Percentiles rank a stretch among this genome's conserved stretches.
Conservation (phyloP, 2,113 vertebrate species). For the Vulpes lagopus region DNA sequence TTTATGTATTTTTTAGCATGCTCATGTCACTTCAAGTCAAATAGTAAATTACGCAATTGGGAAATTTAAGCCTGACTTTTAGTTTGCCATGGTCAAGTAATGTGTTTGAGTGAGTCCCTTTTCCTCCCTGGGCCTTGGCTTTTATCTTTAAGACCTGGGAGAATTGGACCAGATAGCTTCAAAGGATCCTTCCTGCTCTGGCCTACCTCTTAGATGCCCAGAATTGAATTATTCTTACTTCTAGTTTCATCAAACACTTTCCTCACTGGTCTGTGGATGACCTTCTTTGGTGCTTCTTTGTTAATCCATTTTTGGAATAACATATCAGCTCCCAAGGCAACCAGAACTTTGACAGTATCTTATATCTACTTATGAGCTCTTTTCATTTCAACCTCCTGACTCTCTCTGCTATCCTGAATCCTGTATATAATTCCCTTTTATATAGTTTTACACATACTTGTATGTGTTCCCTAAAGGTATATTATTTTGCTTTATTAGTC, state of each 20-base stretch:
- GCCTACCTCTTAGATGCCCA: neutral
- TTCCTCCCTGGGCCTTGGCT: neutral
- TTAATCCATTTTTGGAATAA: neutral
- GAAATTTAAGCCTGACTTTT: neutral
- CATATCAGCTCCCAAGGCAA: neutral
- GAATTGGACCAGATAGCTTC: neutral
- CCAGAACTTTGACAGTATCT: neutral
- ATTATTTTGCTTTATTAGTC: neutral
- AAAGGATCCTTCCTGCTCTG: neutral
- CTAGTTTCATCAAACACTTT: neutral
- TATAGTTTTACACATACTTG: neutral
- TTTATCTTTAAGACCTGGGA: neutral
- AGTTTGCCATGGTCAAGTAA: neutral
- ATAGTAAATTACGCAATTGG: neutral
- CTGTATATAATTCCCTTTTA: neutral
- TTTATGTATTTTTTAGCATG: neutral
- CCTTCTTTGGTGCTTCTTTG: neutral
- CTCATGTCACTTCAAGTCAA: neutral
- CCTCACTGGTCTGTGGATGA: neutral
- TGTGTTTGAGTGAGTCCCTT: neutral
- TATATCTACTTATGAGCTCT: neutral
- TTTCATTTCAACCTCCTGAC: neutral
- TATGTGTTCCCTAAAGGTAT: neutral
- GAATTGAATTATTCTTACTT: neutral
- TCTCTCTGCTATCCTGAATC: neutral